Percentiles rank a stretch among this genome's conserved stretches.
Evolutionary conservation across 2,888 invertebrate species (phyloP).

Genomic region (Sesia apiformis): DNA sequence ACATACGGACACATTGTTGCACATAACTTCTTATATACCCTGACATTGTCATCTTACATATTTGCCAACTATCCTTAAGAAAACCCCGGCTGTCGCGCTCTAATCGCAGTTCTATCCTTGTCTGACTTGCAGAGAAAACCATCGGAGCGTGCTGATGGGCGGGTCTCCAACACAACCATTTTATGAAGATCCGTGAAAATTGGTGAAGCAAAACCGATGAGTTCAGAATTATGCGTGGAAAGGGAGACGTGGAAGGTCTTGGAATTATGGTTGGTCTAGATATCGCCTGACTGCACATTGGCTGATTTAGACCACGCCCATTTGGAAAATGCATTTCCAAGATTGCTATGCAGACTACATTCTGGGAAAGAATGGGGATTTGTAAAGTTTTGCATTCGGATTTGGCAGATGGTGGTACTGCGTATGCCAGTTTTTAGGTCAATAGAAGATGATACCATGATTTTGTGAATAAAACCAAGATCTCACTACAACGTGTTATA

Average conservation of each 20-base stretch:
- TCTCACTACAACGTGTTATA: no score
- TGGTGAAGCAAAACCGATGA: constrained; percentile 19
- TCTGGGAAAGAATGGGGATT: constrained; percentile 38
- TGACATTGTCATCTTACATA: constrained; percentile 55
- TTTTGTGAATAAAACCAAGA: no score
- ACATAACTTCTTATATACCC: constrained; percentile 49
- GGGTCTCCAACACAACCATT: constrained; percentile 41
- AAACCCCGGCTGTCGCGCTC: constrained; percentile 45
- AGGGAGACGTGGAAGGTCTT: constrained; percentile 29
- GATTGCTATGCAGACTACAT: constrained; percentile 67
- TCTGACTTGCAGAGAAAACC: constrained; percentile 43
- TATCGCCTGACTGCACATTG: constrained; percentile 74
- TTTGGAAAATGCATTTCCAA: constrained; percentile 68
- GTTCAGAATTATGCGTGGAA: constrained; percentile 21
- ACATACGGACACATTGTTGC: constrained; percentile 62
- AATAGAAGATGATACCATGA: no score
- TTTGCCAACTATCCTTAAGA: constrained; percentile 68
- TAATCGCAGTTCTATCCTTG: constrained; percentile 42
- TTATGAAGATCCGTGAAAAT: constrained; percentile 40
- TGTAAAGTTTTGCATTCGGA: constrained; percentile 36
- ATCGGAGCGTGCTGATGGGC: constrained; percentile 62
- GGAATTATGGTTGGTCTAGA: constrained; percentile 47
- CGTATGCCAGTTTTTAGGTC: constrained; percentile 39
- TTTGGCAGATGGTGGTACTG: constrained; percentile 23
- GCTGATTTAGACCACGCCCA: constrained; percentile 67